phyloP scores from a whole-genome alignment of 1,140 invertebrate genomes.

The Drosophila suzukii region DNA sequence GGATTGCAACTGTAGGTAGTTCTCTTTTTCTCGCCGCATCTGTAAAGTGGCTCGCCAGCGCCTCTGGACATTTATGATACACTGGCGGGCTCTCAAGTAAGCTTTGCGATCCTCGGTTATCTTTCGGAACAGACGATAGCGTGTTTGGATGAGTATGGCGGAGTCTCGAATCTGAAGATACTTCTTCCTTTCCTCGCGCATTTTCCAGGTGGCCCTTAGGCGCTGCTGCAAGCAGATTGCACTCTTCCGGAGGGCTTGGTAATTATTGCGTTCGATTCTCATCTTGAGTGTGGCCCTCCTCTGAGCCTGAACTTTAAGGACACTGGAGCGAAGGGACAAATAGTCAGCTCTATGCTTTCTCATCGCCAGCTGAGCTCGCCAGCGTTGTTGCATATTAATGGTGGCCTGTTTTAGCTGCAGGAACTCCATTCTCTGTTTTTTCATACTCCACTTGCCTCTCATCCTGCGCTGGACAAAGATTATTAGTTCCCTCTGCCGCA shows the following conservation, averaged over 20 bases:
- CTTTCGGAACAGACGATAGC: conserved; percentile 45
- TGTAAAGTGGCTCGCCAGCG: conserved; percentile 50
- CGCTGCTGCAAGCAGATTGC: conserved; percentile 17
- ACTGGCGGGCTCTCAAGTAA: conserved; percentile 55
- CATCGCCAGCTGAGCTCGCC: conserved; percentile 78
- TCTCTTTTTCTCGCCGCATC: conserved; percentile 19
- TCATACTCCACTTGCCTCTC: conserved; percentile 62
- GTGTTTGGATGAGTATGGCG: conserved; percentile 69
- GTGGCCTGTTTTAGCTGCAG: conserved; percentile 66
- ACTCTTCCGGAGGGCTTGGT: conserved; percentile 2
- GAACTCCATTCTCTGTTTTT: conserved; percentile 32
- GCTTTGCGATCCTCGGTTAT: conserved; percentile 42
- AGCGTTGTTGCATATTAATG: conserved; percentile 85
- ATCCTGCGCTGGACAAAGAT: conserved; percentile 66
- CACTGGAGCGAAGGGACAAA: conserved; percentile 18
- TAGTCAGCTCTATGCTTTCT: conserved; percentile 48
- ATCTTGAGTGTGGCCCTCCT: conserved; percentile 84
- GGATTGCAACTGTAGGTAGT: conserved; percentile 17
- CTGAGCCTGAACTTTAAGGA: conserved; percentile 73
- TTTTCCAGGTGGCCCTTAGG: conserved; percentile 27
- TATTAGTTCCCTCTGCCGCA: conserved; percentile 33
- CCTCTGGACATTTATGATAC: conserved; percentile 43
- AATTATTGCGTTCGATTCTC: conserved; percentile 44
- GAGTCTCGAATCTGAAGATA: conserved; percentile 20
- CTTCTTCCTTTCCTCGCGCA: conserved; percentile 13